phyloP scores from a whole-genome alignment of 1,140 invertebrate species.

The Microvelia longipes region DNA sequence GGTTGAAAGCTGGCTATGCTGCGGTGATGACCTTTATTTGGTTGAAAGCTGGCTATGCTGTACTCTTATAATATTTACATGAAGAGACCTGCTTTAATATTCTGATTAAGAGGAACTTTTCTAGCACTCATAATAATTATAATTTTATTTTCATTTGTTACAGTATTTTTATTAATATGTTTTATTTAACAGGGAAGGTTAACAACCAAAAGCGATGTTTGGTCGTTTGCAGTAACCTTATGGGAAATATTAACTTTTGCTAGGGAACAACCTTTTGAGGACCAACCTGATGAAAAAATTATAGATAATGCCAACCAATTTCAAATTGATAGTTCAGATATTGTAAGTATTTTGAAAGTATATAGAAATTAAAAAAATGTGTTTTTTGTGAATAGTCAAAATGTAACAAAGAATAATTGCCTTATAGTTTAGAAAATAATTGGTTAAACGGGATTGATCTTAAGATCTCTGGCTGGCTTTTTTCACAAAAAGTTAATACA shows the following conservation, averaged over 20 bases:
- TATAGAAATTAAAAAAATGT: background rate
- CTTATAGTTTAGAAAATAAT: background rate
- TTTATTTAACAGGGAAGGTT: slow-evolving; percentile 51
- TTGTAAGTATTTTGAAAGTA: slow-evolving; percentile 30
- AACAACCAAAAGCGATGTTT: slow-evolving; percentile 72
- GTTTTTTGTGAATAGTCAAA: background rate
- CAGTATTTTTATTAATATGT: no score
- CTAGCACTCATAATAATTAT: no score
- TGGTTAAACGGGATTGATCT: background rate
- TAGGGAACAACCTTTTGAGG: slow-evolving; percentile 63
- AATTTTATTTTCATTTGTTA: no score
- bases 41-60: no score
- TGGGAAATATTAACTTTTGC: slow-evolving; percentile 83
- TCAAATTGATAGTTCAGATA: slow-evolving; percentile 46
- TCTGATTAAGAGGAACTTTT: no score
- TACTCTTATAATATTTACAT: no score
- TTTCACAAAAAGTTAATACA: background rate
- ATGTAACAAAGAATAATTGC: background rate
- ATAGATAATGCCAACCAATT: slow-evolving; percentile 58
- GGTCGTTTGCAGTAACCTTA: slow-evolving; percentile 74
- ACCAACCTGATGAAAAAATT: slow-evolving; percentile 59
- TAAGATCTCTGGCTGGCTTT: background rate
- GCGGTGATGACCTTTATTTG: no score
- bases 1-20: no score
- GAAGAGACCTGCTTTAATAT: no score